Evolutionary conservation across 1,140 invertebrate species (phyloP).

Genomic region (Gonatopus flavifemur): DNA sequence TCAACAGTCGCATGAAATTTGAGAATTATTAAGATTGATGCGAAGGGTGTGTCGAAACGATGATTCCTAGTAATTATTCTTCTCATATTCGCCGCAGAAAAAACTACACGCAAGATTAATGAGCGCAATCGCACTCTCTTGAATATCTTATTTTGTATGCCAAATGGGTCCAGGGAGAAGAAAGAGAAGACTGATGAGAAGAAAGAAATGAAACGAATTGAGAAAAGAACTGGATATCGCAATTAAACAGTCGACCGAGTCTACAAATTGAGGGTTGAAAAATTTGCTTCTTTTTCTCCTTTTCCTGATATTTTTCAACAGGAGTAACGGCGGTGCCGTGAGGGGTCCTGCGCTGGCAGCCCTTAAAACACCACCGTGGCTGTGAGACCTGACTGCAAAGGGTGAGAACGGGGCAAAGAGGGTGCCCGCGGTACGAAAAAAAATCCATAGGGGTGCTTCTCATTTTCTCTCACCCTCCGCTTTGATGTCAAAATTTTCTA

Average conservation of each 20-base stretch:
- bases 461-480: constrained; percentile 13
- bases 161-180: too few species aligned
- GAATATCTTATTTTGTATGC: too few species aligned
- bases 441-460: constrained; percentile 53
- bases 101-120: constrained; percentile 40
- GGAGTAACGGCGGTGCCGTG: constrained; percentile 12
- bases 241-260: constrained; percentile 49
- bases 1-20: too few species aligned
- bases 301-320: constrained; percentile 7
- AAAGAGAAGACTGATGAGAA: constrained; percentile 25
- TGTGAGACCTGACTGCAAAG: constrained; percentile 20
- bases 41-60: constrained; percentile 36
- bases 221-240: constrained; percentile 47
- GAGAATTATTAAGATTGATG: too few species aligned
- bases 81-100: constrained; percentile 23
- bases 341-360: constrained; percentile 19
- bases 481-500: too few species aligned
- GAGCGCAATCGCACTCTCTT: too few species aligned
- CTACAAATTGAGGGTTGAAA: constrained; percentile 55
- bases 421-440: constrained; percentile 44
- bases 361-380: constrained; percentile 33
- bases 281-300: constrained; percentile 41
- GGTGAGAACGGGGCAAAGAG: constrained; percentile 22
- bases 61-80: constrained; percentile 49
- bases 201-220: constrained; percentile 30